Base-by-base conservation (phyloP, 2,888 invertebrate genomes). In the Philaethria dido region DNA sequence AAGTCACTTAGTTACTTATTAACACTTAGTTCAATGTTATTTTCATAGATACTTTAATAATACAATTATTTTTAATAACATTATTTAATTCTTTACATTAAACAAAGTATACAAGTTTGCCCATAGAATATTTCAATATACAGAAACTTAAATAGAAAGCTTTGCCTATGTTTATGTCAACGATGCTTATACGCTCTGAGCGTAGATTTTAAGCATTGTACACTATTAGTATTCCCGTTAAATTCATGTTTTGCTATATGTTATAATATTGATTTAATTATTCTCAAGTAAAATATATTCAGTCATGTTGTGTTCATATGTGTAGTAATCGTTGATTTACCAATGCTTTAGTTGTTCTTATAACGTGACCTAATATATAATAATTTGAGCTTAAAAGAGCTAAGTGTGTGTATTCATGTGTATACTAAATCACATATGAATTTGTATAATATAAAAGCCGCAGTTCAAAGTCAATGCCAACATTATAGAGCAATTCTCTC, bases 391-490 rank as follows among this genome's bases (percentile, higher is more conserved):
- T n/a, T n/a, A n/a, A n/a, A n/a, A n/a, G n/a, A n/a, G n/a, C n/a
- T n/a, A n/a, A n/a, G n/a, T n/a, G n/a, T n/a, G n/a, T n/a, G n/a
- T 59, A 59, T 29, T 45, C 44, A 25, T 29, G 6, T 29, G 6
- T 25, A 36, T 5, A 18, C 3, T 36, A 4, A 16, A 16, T 64
- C 33, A n/a, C 13, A 11, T 45, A 54, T 36, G 54, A 33, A 45
- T 57, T 36, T 4, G 14, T 42, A 55, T 39, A 1, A 47, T 16
- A 39, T n/a, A 22, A 44, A 62, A 62, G 39, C 18, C 42, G 29
- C 47, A 59, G 55, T 63, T 54, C 64, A 64, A 55, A 64, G 64
- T 64, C 55, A 64, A 47, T 48, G 64, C 48, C 64, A 64, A 57
- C 39, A 36, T 47, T 20, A 64, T 39, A 47, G 29, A 57, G 25